These are phyloP conservation scores for Pseudanteris insignis DNA, from an alignment of 2,888 invertebrate genomes.

Conservation along the genomic window DNA sequence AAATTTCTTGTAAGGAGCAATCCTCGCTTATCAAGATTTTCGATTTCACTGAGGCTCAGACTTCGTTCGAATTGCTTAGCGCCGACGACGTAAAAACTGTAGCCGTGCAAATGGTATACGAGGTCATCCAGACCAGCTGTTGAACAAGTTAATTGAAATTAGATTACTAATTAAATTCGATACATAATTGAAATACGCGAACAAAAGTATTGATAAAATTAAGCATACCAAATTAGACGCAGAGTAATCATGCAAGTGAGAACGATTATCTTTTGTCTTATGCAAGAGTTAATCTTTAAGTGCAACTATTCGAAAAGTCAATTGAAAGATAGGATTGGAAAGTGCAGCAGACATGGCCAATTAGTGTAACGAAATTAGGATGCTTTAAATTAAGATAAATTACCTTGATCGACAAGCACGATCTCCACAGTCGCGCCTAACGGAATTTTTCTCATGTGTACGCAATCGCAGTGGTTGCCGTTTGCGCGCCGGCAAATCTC, in stretches of 20 bases:
- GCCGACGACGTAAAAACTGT: conserved; percentile 77
- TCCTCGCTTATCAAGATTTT: conserved; percentile 71
- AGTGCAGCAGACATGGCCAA: too few species aligned
- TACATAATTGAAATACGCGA: too few species aligned
- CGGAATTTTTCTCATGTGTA: conserved; percentile 76
- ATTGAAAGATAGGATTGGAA: too few species aligned
- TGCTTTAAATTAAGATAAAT: too few species aligned
- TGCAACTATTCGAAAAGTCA: too few species aligned
- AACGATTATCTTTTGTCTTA: too few species aligned
- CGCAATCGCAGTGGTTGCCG: conserved; percentile 72
- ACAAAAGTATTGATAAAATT: too few species aligned
- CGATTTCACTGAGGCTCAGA: conserved; percentile 69
- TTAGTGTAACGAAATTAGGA: too few species aligned
- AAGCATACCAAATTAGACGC: too few species aligned
- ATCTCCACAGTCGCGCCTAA: conserved; percentile 78
- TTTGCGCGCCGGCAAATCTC: conserved; percentile 14
- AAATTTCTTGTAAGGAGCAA: conserved; percentile 71
- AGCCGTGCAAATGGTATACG: conserved; percentile 80
- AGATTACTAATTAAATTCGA: too few species aligned
- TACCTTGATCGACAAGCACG: conserved; percentile 80
- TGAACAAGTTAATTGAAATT: conserved; percentile 17
- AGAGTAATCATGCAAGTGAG: too few species aligned
- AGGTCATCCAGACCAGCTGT: conserved; percentile 74
- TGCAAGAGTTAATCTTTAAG: too few species aligned
- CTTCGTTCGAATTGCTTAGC: conserved; percentile 69